These are phyloP conservation scores for Octopus bimaculoides DNA, from an alignment of 1,140 invertebrate genomes.

Conservation along the genomic window DNA sequence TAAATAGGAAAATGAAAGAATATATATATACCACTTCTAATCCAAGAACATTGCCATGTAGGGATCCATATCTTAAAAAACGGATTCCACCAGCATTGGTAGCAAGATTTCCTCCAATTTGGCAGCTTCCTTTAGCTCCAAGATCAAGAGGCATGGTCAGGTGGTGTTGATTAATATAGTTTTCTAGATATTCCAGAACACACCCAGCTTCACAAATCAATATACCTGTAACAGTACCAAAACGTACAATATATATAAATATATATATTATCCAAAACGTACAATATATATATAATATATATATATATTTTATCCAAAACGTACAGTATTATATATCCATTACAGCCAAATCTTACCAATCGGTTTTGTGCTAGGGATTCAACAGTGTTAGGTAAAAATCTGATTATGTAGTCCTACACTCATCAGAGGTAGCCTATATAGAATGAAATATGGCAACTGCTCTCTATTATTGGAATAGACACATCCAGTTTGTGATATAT, in stretches of 20 bases:
- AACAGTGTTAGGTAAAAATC: too few relatives aligned
- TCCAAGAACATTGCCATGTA: slow-evolving; percentile 90
- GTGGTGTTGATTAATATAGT: slow-evolving; percentile 69
- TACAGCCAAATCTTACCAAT: too few relatives aligned
- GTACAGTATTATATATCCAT: too few relatives aligned
- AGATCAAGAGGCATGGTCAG: slow-evolving; percentile 94
- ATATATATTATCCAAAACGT: neutral
- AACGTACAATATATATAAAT: neutral
- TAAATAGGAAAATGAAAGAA: too few relatives aligned
- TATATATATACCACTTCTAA: slow-evolving; percentile 73
- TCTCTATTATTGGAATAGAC: too few relatives aligned
- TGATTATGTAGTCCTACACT: too few relatives aligned
- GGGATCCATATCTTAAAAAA: slow-evolving; percentile 88
- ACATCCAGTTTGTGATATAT: too few relatives aligned
- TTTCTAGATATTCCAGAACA: slow-evolving; percentile 83
- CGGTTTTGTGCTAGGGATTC: too few relatives aligned
- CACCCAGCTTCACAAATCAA: slow-evolving; percentile 89
- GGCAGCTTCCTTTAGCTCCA: slow-evolving; percentile 93
- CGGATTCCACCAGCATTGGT: slow-evolving; percentile 97
- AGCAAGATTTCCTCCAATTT: slow-evolving; percentile 95
- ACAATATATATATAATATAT: too few relatives aligned
- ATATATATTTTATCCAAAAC: too few relatives aligned
- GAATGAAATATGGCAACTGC: too few relatives aligned
- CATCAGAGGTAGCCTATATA: too few relatives aligned
- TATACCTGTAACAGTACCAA: slow-evolving; percentile 64